phyloP scores from a whole-genome alignment of 2,797 vertebrate genomes.

The Setipinna tenuifilis region DNA sequence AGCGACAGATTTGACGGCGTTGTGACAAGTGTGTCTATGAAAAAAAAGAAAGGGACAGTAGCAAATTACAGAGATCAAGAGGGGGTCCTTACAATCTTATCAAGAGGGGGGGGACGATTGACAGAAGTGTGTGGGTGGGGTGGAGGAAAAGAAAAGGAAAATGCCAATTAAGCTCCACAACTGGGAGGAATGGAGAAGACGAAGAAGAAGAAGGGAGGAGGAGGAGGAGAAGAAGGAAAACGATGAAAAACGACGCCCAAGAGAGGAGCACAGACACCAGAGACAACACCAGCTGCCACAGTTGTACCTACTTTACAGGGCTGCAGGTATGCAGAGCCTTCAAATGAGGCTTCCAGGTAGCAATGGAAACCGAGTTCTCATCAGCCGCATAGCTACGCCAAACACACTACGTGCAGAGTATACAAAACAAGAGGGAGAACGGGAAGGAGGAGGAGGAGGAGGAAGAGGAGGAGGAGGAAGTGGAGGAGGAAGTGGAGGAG shows the following conservation, averaged over 20 bases:
- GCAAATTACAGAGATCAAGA: slow-evolving; percentile 33
- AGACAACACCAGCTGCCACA: slow-evolving; percentile 78
- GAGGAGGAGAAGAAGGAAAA: not conserved
- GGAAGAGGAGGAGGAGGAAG: slow-evolving; percentile 33
- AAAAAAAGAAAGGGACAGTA: slow-evolving; percentile 25
- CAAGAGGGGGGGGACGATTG: slow-evolving; percentile 44
- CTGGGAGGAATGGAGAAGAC: slow-evolving; percentile 29
- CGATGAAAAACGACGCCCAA: slow-evolving; percentile 10
- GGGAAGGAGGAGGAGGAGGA: slow-evolving; percentile 59
- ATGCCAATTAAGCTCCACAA: no score
- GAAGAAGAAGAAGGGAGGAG: not conserved
- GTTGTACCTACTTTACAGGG: slow-evolving; percentile 97
- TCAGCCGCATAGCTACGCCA: slow-evolving; percentile 99
- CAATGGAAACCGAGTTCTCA: slow-evolving; percentile 99
- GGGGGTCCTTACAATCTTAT: not conserved
- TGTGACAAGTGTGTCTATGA: not conserved
- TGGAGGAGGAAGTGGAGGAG: no score
- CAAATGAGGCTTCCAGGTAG: slow-evolving; percentile 99
- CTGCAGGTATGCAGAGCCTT: slow-evolving; percentile 99
- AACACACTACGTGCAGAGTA: slow-evolving; percentile 88
- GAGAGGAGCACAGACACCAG: slow-evolving; percentile 73
- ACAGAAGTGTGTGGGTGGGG: slow-evolving; percentile 27
- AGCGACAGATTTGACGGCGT: slow-evolving; percentile 36
- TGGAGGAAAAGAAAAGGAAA: not conserved
- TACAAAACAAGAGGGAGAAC: slow-evolving; percentile 64